Base-by-base conservation (phyloP, 2,888 invertebrate species). In the Slavum lentiscoides region DNA sequence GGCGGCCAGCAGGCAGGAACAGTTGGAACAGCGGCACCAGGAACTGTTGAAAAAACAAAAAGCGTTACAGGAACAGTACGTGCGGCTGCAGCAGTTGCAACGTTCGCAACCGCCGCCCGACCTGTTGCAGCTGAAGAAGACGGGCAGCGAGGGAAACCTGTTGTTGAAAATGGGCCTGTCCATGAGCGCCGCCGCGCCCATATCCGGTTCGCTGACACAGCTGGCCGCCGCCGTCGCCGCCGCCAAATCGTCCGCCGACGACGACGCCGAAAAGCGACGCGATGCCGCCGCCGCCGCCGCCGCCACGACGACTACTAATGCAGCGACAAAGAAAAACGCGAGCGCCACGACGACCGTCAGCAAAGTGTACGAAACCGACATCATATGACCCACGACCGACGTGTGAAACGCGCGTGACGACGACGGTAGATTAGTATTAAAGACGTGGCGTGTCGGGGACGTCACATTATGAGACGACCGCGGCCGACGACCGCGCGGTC, bases 311-410 rank as follows among this genome's bases (percentile, higher is more conserved):
- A 80, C 83, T 7, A 39, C 39, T 3, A 39, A 3, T 3, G 7
- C 39, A 7, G 7, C 39, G 7, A 39, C 39, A 39, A 39, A 39
- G 39, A 43, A 43, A 21, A 72, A 77, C 49, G 73, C 81, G 72
- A 84, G 84, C 70, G 80, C 58, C n/a, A 58, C 82, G 58, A 80
- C 83, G 66, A 74, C 86, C 62, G 92, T 91, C 73, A 93, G 90
- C 86, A 94, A 94, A 88, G 92, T 94, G 84, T 96, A 95, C 87
- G 95, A 96, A 89, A 96, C 96, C 84, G 96, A 96, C 87, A 96
- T 96, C 89, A 93, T 96, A 91, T 96, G 93, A 93, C 91, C 80
- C 67, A 75, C 43, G 67, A 75, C 75, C 23, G 75, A 75, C 43
- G 75, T 75, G 43, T 75, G 58, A 75, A 55, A 30, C 69, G 55